These are phyloP conservation scores for Chelmon rostratus DNA, from an alignment of 2,797 vertebrate genomes.

Conservation along the genomic window DNA sequence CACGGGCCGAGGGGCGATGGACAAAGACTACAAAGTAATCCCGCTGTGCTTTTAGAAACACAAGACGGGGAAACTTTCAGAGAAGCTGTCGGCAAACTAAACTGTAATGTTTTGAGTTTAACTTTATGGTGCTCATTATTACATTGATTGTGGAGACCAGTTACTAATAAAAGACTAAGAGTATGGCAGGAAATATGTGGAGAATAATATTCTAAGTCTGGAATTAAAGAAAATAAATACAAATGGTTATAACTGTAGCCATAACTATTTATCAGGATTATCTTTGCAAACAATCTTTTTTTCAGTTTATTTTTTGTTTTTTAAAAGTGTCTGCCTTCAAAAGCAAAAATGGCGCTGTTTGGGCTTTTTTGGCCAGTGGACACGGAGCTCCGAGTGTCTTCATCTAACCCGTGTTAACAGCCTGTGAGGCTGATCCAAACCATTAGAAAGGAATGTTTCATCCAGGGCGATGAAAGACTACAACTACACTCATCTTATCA, in stretches of 20 bases:
- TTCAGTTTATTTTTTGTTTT: neutral
- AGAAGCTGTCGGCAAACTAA: slow-evolving; percentile 32
- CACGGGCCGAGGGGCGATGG: slow-evolving; percentile 28
- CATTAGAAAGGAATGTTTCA: slow-evolving; percentile 94
- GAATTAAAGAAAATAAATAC: slow-evolving; percentile 4
- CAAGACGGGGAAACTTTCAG: slow-evolving; percentile 29
- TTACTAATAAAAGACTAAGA: slow-evolving; percentile 1
- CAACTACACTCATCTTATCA: slow-evolving; percentile 89
- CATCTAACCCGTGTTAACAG: slow-evolving; percentile 68
- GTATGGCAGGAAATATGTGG: accelerated
- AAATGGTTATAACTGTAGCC: neutral
- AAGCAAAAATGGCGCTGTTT: neutral
- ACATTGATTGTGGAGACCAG: neutral
- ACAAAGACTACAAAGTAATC: slow-evolving; percentile 61
- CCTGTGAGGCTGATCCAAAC: slow-evolving; percentile 84
- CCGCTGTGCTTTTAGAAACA: slow-evolving; percentile 33
- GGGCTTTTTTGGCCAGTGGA: neutral
- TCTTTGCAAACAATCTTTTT: neutral
- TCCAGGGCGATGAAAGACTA: slow-evolving; percentile 90
- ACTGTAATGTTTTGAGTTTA: slow-evolving; percentile 7
- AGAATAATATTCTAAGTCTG: neutral
- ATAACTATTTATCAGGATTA: neutral
- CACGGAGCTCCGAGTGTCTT: slow-evolving; percentile 59
- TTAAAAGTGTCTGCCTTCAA: neutral
- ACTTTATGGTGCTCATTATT: neutral